These are phyloP conservation scores for Pitangus sulphuratus DNA, from an alignment of 2,797 vertebrate species.

Conservation along the genomic window DNA sequence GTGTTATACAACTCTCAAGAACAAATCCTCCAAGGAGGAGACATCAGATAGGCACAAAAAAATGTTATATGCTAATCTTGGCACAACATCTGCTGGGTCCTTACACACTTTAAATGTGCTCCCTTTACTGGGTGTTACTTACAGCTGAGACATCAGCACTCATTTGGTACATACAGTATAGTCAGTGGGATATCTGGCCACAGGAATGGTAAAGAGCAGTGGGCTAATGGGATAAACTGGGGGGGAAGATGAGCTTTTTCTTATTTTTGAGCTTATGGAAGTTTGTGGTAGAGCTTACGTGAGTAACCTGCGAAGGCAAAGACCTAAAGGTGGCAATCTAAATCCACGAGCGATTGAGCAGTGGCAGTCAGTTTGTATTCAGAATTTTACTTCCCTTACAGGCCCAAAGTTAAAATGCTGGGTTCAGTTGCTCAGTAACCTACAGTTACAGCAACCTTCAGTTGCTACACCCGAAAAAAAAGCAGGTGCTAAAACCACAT, in stretches of 20 bases:
- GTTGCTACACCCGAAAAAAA: neutral
- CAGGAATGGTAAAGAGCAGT: neutral
- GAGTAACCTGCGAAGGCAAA: neutral
- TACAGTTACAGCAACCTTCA: no score
- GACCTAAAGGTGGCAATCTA: neutral
- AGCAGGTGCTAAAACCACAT: neutral
- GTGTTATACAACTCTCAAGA: constrained; percentile 55
- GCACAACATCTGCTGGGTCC: neutral
- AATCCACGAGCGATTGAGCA: neutral
- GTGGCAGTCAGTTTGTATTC: neutral
- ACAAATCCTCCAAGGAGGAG: constrained; percentile 18
- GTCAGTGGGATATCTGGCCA: neutral
- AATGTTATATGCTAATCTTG: neutral
- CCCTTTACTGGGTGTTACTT: neutral
- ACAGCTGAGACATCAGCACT: neutral
- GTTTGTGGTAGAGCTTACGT: neutral
- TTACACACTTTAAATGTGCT: neutral
- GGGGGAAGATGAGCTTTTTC: neutral
- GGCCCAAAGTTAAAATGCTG: neutral
- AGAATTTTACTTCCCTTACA: neutral
- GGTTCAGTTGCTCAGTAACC: neutral
- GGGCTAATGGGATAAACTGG: neutral
- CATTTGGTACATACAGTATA: neutral
- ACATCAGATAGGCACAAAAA: neutral
- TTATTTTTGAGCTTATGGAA: neutral